Conservation (phyloP, 1,140 invertebrate genomes). For the Coenobita brevimanus region DNA sequence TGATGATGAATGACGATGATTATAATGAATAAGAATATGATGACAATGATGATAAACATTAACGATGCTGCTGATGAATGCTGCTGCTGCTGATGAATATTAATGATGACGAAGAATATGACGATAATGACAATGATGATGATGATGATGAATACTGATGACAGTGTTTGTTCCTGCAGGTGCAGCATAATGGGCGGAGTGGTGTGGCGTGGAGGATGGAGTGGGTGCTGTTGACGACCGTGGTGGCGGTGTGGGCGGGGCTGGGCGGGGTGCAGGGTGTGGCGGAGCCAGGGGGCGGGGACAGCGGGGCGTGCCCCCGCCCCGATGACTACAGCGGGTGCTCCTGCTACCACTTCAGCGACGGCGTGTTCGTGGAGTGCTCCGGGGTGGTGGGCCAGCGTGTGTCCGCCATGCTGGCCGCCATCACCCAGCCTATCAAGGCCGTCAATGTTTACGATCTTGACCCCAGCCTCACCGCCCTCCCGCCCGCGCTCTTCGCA, state of each 20-base stretch:
- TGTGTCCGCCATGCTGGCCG: slow-evolving; percentile 76
- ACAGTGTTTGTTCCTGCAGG: background rate
- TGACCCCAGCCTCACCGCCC: slow-evolving; percentile 82
- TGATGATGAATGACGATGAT: no score
- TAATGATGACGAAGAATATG: background rate
- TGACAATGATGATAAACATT: no score
- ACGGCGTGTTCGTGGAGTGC: slow-evolving; percentile 92
- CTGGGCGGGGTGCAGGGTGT: no score
- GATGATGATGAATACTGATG: background rate
- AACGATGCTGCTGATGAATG: background rate
- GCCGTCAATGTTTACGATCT: slow-evolving; percentile 91
- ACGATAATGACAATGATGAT: background rate
- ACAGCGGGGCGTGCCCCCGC: slow-evolving; percentile 79
- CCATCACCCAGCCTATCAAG: slow-evolving; percentile 80
- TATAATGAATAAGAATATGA: no score
- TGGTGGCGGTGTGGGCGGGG: slow-evolving; percentile 36
- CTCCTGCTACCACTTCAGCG: slow-evolving; percentile 93
- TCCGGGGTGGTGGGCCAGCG: slow-evolving; percentile 81
- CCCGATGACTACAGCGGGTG: slow-evolving; percentile 84
- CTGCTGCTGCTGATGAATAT: background rate
- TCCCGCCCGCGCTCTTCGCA: slow-evolving; percentile 81
- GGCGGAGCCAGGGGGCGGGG: background rate
- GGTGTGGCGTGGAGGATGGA: slow-evolving; percentile 28
- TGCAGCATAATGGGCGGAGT: slow-evolving; percentile 41
- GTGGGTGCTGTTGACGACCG: slow-evolving; percentile 29